These are phyloP conservation scores for Oenanthe melanoleuca DNA, from an alignment of 2,113 vertebrate genomes.

Conservation along the genomic window DNA sequence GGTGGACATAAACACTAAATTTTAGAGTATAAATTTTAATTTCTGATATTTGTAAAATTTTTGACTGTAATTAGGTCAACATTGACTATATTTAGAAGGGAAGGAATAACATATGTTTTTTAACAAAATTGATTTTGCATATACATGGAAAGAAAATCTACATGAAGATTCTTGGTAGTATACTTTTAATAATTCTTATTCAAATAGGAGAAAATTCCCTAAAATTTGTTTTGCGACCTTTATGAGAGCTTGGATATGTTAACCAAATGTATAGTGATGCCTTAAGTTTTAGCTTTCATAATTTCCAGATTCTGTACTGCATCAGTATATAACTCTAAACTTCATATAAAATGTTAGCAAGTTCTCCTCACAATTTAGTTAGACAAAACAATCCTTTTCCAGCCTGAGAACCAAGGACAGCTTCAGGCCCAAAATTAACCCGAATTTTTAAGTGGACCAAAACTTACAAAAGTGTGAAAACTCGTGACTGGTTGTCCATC, in stretches of 20 bases:
- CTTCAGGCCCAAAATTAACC: not conserved
- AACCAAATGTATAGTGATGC: not conserved
- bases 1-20: not conserved
- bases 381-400: not conserved
- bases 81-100: not conserved
- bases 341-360: not conserved
- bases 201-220: not conserved
- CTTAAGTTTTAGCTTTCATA: not conserved
- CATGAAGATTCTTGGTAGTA: not conserved
- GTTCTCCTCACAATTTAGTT: not conserved
- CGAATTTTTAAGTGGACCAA: not conserved
- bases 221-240: not conserved
- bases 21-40: not conserved
- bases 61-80: not conserved
- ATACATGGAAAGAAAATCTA: not conserved
- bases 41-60: not conserved
- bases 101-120: not conserved
- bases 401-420: not conserved
- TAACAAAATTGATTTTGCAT: not conserved
- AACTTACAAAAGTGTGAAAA: not conserved
- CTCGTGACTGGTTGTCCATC: rapidly evolving
- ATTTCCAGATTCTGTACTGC: not conserved
- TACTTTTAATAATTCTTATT: not conserved
- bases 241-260: not conserved
- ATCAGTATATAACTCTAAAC: not conserved